A percentile compares a stretch with the other conserved stretches of the same genome.
These are phyloP conservation scores for Ditylenchus weischeri DNA, from an alignment of 2,888 invertebrate genomes.

Conservation along the genomic window DNA sequence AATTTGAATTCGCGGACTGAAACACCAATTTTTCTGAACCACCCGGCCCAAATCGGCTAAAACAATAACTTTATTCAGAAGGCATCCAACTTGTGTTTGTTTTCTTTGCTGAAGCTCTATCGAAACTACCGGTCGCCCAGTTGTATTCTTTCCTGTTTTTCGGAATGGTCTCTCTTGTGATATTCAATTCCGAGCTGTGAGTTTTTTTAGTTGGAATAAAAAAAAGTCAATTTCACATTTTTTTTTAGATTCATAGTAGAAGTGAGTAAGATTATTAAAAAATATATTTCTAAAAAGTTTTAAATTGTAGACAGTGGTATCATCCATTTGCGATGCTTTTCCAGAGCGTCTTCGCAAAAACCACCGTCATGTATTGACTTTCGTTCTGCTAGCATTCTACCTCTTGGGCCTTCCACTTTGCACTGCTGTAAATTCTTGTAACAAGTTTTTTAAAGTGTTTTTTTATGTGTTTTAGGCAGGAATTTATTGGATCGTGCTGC, in stretches of 20 bases:
- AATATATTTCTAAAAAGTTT: too few species aligned
- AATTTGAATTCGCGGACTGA: too few species aligned
- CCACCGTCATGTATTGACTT: conserved; percentile 47
- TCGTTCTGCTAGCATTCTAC: conserved; percentile 50
- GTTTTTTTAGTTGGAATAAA: too few species aligned
- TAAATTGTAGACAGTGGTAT: conserved; percentile 64
- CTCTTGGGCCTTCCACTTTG: conserved; percentile 54
- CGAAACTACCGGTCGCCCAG: conserved; percentile 74
- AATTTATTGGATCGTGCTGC: conserved; percentile 63
- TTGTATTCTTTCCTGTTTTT: conserved; percentile 80
- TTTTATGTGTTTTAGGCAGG: conserved; percentile 53
- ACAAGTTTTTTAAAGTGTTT: background rate
- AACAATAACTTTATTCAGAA: conserved; percentile 27
- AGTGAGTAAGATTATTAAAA: too few species aligned
- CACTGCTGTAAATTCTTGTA: conserved; percentile 42
- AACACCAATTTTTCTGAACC: too few species aligned
- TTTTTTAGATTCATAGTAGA: too few species aligned
- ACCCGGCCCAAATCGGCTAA: too few species aligned
- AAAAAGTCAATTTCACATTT: too few species aligned
- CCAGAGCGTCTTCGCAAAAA: conserved; percentile 59
- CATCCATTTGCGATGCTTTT: conserved; percentile 64
- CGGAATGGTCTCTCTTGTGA: conserved; percentile 63
- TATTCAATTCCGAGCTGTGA: conserved; percentile 48
- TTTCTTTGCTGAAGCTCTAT: conserved; percentile 78
- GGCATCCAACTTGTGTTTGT: conserved; percentile 70